These are phyloP conservation scores for Timema podura DNA, from an alignment of 2,888 invertebrate species.

Conservation along the genomic window DNA sequence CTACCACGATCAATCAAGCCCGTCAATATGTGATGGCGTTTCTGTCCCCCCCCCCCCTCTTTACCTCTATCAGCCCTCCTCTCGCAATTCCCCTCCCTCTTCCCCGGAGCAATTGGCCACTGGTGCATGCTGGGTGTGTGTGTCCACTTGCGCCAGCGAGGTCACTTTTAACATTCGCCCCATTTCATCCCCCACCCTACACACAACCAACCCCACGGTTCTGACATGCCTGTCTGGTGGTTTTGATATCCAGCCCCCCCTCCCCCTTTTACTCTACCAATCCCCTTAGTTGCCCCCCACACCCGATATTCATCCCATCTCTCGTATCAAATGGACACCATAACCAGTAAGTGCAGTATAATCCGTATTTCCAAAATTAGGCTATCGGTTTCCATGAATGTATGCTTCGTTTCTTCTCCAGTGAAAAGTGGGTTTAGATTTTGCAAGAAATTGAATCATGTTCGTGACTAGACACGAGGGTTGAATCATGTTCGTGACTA, in stretches of 20 bases:
- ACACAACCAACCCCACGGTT: too few species aligned
- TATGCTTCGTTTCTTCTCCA: too few species aligned
- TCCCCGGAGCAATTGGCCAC: conserved; percentile 9
- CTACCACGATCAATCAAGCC: conserved; percentile 51
- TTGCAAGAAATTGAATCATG: too few species aligned
- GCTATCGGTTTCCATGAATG: too few species aligned
- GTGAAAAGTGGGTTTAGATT: too few species aligned
- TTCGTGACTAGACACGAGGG: too few species aligned
- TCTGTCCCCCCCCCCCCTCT: conserved; percentile 41
- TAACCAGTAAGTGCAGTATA: conserved; percentile 15
- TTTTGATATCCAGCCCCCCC: conserved; percentile 20
- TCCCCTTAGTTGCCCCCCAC: conserved; percentile 2
- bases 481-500: too few species aligned
- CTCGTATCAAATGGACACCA: conserved; percentile 13
- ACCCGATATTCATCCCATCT: neutral
- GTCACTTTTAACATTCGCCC: conserved; percentile 23
- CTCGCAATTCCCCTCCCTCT: conserved; percentile 31
- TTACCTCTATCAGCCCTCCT: conserved; percentile 13
- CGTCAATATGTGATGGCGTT: conserved; percentile 54
- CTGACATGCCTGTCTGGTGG: conserved; percentile 24
- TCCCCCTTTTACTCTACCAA: too few species aligned
- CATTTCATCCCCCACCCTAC: conserved; percentile 18
- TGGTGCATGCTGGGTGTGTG: too few species aligned
- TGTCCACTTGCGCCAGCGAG: conserved; percentile 21
- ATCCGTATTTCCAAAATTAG: too few species aligned